Evolutionary conservation across 1,140 invertebrate genomes (phyloP), one percentile per base, ranked within the genome.

Genomic region (Zaprionus africanus): DNA sequence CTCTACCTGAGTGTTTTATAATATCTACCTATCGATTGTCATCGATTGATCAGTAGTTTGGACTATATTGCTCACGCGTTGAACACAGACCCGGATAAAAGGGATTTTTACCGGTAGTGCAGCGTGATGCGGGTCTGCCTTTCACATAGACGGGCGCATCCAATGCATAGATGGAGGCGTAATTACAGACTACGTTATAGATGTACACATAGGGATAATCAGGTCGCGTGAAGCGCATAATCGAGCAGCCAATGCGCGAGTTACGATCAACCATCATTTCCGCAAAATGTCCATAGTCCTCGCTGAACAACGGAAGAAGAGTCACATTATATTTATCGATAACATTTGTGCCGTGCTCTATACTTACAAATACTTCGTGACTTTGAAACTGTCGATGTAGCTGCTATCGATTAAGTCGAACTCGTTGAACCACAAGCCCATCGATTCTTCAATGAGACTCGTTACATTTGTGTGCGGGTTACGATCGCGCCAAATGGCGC

Each of bases 231-330:
- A 92, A 92, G 3, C 85, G 73, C 57, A 92, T 63, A 2, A 92
- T 91, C 1, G 90, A 82, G 49, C 91, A 92, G 15, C 91, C 91
- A 12, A 92, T 53, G 12, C 81, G 79, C 0, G 80, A 85, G 38
- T 82, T 92, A 1, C 84, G 83, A 76, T 92, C 91, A 56, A 92
- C 91, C 56, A 78, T 78, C 76, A 92, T 92, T 71, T 92, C 91
- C 0, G 87, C 90, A 81, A 92, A 92, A 61, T 92, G 91, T 0
- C 91, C 91, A 62, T 92, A 92, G 60, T 91, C 86, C 80, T 92
- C 87, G 59, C 91, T 92, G 41, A 11, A 58, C 1, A 15, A 31
- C 1, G n/a, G 15, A 4, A 24, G 31, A 12, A 34, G 1, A 0
- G 4, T 24, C 4, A 5, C 11, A 28, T 56, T 19, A 43, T 2